Conservation (phyloP, 2,113 vertebrate species). For the Ptilonorhynchus violaceus region DNA sequence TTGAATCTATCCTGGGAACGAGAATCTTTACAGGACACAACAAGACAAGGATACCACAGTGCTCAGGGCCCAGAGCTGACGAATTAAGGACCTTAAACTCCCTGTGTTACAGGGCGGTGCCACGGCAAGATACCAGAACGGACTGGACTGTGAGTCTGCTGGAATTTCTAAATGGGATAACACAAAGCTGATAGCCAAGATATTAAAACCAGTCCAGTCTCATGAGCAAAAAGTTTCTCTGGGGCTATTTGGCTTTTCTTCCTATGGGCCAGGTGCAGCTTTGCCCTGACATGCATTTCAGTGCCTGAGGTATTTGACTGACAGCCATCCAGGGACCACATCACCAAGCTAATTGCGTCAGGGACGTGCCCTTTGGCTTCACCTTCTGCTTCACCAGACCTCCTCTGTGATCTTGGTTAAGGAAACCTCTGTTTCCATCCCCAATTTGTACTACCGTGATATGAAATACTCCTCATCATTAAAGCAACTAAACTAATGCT, state of each 20-base stretch:
- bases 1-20: background rate
- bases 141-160: background rate
- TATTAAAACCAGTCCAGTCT: background rate
- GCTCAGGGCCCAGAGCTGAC: background rate
- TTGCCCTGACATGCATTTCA: background rate
- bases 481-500: background rate
- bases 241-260: background rate
- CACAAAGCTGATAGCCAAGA: background rate
- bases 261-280: background rate
- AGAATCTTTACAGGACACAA: background rate
- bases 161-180: background rate
- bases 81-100: background rate
- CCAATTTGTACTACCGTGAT: background rate
- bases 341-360: background rate
- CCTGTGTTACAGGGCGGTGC: background rate
- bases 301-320: background rate
- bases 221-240: background rate
- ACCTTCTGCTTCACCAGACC: background rate
- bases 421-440: background rate
- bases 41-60: accelerated
- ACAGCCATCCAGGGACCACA: background rate
- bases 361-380: background rate
- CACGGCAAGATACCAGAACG: accelerated
- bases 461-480: background rate
- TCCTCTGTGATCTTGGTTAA: background rate